Evolutionary conservation across 2,797 vertebrate species (phyloP), one percentile per base, ranked within the genome.

Genomic region (Pseudomugil tenellus): DNA sequence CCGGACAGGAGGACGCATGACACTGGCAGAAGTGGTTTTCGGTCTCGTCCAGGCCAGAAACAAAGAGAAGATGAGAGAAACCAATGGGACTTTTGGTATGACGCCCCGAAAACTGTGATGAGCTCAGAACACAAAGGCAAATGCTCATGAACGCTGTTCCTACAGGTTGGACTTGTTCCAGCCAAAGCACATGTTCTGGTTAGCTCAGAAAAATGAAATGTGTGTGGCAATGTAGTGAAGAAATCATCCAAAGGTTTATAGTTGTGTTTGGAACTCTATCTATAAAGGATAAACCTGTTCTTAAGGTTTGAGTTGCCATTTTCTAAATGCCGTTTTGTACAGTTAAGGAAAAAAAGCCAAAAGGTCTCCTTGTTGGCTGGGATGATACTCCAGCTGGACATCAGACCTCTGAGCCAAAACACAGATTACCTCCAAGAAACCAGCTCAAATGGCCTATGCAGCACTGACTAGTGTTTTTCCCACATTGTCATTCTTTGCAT

Each of bases 11-110:
- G 89, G 85, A 37, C 87, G 90, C 53, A 86, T 85, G 84, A 93
- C 92, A 0, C 85, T 94, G 21, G 93, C 93, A 2, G 79, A 56
- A 9, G 84, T 94, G 56, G 93, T 94, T 73, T 93, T 91, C 23
- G 83, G 90, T 26, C 87, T 94, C 1, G 84, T 94, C 62, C 89
- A 92, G 74, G 87, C 92, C 76, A 89, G 86, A 71, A 72, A 94
- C 53, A 93, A 89, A 74, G 93, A 94, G 48, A 93, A 88, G 72
- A 80, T 83, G 19, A 90, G 91, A 58, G 90, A 91, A 25, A 61
- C 81, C 39, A 92, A 91, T 7, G 76, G 89, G 34, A 89, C 81
- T 23, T 93, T 90, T 39, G 13, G 52, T 8, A 59, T 74, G 70
- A 28, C 71, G n/a, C 52, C 83, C 13, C 32, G 63, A 58, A 56